These are phyloP conservation scores for Selene dorsalis DNA, from an alignment of 2,797 vertebrate species.

Conservation along the genomic window DNA sequence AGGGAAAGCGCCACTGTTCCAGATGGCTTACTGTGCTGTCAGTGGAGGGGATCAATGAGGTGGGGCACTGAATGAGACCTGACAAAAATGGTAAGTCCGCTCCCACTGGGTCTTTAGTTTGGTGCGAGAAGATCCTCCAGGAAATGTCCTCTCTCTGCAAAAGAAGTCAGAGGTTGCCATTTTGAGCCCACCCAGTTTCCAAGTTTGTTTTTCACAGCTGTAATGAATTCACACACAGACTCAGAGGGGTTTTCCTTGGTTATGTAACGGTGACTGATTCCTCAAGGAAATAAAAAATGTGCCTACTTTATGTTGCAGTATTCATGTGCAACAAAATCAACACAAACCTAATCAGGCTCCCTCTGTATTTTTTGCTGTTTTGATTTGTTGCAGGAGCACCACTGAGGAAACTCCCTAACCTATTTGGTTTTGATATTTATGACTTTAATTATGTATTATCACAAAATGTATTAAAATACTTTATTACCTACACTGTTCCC, in stretches of 20 bases:
- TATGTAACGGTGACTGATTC: neutral
- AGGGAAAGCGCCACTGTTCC: constrained; percentile 62
- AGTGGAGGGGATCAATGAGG: constrained; percentile 70
- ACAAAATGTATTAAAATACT: constrained; percentile 24
- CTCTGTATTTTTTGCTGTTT: constrained; percentile 16
- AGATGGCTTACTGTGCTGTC: constrained; percentile 70
- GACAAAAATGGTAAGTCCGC: constrained; percentile 65
- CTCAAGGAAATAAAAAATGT: constrained; percentile 1
- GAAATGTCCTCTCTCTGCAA: neutral
- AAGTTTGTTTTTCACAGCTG: neutral
- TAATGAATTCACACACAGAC: neutral
- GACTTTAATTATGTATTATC: constrained; percentile 52
- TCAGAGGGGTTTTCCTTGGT: neutral
- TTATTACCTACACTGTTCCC: constrained; percentile 19
- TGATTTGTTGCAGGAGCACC: constrained; percentile 12
- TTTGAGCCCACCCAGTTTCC: neutral
- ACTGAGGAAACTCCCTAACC: constrained; percentile 28
- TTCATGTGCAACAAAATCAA: constrained; percentile 7
- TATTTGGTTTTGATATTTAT: constrained; percentile 44
- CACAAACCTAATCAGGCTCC: constrained; percentile 28
- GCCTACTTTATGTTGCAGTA: constrained; percentile 1
- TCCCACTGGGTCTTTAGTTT: constrained; percentile 16
- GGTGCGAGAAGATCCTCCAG: constrained; percentile 11
- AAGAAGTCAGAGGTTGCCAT: neutral
- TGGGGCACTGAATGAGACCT: constrained; percentile 62